A percentile compares a stretch with the other conserved stretches of the same genome.
phyloP scores from a whole-genome alignment of 2,113 vertebrate genomes.

The Coryphaenoides rupestris region DNA sequence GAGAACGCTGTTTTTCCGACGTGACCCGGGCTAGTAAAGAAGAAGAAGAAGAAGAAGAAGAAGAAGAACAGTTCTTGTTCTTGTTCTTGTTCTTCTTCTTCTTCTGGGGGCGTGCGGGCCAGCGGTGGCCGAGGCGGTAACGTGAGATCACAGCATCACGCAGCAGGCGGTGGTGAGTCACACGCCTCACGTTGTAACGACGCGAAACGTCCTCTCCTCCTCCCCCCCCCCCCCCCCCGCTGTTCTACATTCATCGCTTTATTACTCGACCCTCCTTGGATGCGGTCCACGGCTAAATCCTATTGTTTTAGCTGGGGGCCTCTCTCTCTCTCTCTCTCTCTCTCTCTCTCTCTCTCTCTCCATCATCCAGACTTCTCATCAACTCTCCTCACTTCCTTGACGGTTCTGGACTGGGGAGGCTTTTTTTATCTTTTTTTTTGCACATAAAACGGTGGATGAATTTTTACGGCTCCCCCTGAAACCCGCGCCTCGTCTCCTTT shows the following conservation, averaged over 20 bases:
- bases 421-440: too few relatives aligned
- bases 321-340: not conserved
- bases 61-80: too few relatives aligned
- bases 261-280: constrained; percentile 29
- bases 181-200: constrained; percentile 30
- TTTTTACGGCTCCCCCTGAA: not conserved
- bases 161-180: too few relatives aligned
- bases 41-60: too few relatives aligned
- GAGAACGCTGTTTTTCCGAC: too few relatives aligned
- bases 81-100: too few relatives aligned
- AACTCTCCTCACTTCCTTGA: not conserved
- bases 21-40: too few relatives aligned
- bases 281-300: constrained; percentile 22
- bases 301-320: not conserved
- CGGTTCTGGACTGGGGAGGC: not conserved
- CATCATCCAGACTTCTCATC: too few relatives aligned
- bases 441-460: too few relatives aligned
- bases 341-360: too few relatives aligned
- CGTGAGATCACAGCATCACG: constrained; percentile 25
- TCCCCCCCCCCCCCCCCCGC: constrained; percentile 37
- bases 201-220: constrained; percentile 37
- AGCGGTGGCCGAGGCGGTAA: constrained; percentile 35
- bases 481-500: not conserved
- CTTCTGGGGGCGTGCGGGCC: not conserved
- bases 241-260: constrained; percentile 25